These are phyloP conservation scores for Orthosia cruda DNA, from an alignment of 2,888 invertebrate genomes.

Conservation along the genomic window DNA sequence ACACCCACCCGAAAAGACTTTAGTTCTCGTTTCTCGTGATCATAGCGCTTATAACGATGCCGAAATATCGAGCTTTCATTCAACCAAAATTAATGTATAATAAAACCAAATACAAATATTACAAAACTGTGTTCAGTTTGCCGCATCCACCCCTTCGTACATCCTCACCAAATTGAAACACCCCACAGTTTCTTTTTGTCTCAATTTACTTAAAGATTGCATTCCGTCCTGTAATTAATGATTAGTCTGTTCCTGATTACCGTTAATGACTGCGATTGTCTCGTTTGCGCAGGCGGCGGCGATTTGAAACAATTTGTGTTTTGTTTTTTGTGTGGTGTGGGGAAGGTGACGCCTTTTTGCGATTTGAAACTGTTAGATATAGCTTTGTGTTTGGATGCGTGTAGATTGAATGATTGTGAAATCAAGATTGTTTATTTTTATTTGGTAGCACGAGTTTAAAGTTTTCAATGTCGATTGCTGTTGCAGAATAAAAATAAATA, in stretches of 20 bases:
- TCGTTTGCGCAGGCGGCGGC: constrained; percentile 74
- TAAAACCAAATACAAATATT: too few species aligned
- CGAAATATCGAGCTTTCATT: too few species aligned
- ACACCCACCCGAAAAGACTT: too few species aligned
- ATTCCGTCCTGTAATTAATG: constrained; percentile 84
- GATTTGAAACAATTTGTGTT: constrained; percentile 69
- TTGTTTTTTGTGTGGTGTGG: constrained; percentile 23
- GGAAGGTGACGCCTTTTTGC: constrained; percentile 27
- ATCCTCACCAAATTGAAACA: constrained; percentile 55
- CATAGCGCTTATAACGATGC: too few species aligned
- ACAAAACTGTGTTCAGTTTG: background rate
- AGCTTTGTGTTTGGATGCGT: background rate
- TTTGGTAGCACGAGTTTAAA: too few species aligned
- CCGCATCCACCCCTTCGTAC: constrained; percentile 37
- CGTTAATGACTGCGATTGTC: constrained; percentile 79
- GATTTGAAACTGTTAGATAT: background rate
- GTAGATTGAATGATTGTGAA: background rate
- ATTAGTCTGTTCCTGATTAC: constrained; percentile 86
- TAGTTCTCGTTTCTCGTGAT: too few species aligned
- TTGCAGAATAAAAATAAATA: too few species aligned
- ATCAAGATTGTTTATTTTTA: background rate
- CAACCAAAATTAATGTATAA: too few species aligned
- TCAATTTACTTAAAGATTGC: constrained; percentile 87
- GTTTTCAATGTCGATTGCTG: too few species aligned
- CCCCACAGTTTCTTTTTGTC: constrained; percentile 79